Evolutionary conservation across 2,113 vertebrate species (phyloP), one percentile per base, ranked within the genome.

Genomic region (Daphoenositta chrysoptera): DNA sequence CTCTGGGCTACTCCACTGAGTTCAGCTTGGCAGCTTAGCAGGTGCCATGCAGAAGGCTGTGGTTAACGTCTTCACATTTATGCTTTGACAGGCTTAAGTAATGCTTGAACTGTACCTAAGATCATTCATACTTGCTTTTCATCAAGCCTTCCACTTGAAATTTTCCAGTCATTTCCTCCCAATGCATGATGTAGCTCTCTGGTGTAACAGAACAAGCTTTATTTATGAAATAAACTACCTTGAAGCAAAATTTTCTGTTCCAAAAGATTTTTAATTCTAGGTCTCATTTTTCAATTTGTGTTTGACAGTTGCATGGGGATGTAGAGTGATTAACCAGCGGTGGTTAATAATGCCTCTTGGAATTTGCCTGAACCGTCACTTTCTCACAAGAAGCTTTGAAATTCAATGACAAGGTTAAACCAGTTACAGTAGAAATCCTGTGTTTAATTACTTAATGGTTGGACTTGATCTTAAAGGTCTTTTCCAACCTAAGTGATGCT

Each of bases 121-220:
- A 37, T 68, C 53, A 28, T 90, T 70, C 26, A 26, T 61, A 35
- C 54, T 86, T 90, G 33, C 40, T 57, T 79, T 87, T 87, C 3
- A 2, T 72, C 47, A 64, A 50, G 42, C 64, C 45, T 45, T 22
- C 28, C 27, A 45, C 79, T 91, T 92, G 45, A 88, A 75, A 81
- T 79, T 93, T 94, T 57, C 63, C 89, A 92, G 58, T 88, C 12
- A 10, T 83, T 93, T 93, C 70, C 63, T 93, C 56, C 48, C 28
- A 40, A 11, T 2, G 6, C 21, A 22, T 0, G 0, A 11, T 79
- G 39, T n/a, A 76, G 65, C 30, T 83, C 37, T 86, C 20, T 19
- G n/a, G 79, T 42, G 3, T 63, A 80, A 53, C 35, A 82, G 61
- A 85, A 69, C 58, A 44, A 56, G 13, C 11, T 87, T 72, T 72